Percentiles rank a stretch among this genome's conserved stretches.
These are phyloP conservation scores for Desoria tigrina DNA, from an alignment of 2,888 invertebrate genomes.

Conservation along the genomic window DNA sequence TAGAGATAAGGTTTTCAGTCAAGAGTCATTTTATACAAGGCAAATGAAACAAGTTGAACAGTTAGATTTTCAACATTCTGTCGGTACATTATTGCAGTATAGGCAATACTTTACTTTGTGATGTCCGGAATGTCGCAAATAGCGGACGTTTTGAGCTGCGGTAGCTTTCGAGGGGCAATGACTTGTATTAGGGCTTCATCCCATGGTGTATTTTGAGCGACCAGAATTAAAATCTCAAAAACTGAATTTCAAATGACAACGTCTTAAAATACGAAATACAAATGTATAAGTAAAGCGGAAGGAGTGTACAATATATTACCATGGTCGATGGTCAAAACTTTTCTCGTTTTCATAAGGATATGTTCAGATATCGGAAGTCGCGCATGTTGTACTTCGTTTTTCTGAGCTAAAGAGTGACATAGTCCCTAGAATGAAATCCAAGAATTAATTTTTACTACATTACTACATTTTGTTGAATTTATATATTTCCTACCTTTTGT, in stretches of 20 bases:
- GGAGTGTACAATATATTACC: slow-evolving; percentile 61
- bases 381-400: slow-evolving; percentile 76
- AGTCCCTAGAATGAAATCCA: slow-evolving; percentile 65
- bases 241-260: slow-evolving; percentile 63
- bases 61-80: too few species aligned
- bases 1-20: too few species aligned
- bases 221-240: slow-evolving; percentile 76
- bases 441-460: slow-evolving; percentile 28
- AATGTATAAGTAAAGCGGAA: neutral
- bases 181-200: slow-evolving; percentile 74
- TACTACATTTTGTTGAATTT: slow-evolving; percentile 15
- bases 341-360: slow-evolving; percentile 86
- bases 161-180: slow-evolving; percentile 76
- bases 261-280: neutral
- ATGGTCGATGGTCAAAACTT: slow-evolving; percentile 94
- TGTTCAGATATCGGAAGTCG: slow-evolving; percentile 85
- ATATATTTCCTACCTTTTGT: slow-evolving; percentile 69
- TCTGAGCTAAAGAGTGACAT: slow-evolving; percentile 77
- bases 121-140: too few species aligned
- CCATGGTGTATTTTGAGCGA: slow-evolving; percentile 77
- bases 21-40: too few species aligned
- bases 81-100: too few species aligned
- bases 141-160: slow-evolving; percentile 56
- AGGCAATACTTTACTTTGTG: too few species aligned
- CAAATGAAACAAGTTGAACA: too few species aligned